A percentile compares a stretch with the other conserved stretches of the same genome.
phyloP scores from a whole-genome alignment of 30 jellyfish, hydroid and myxozoan species.

The Morbakka virulenta region DNA sequence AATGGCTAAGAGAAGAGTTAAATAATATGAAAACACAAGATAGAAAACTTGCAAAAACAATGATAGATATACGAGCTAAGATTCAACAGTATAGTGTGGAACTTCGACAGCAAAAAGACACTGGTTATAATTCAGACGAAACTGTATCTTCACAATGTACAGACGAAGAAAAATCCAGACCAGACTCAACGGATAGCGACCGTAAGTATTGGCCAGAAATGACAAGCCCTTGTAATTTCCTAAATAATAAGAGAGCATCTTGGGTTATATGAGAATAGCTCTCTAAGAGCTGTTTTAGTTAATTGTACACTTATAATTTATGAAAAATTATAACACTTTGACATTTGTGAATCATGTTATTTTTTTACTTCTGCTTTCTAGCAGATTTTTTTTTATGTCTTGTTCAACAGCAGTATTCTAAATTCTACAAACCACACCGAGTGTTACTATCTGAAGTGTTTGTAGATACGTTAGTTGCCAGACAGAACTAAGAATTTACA shows the following conservation, averaged over 20 bases:
- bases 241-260: conserved; percentile 5
- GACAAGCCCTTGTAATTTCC: background rate
- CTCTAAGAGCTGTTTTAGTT: background rate
- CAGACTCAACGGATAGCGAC: background rate
- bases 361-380: too few species aligned
- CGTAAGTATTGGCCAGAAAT: background rate
- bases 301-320: background rate
- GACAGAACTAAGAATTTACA: too few species aligned
- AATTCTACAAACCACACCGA: too few species aligned
- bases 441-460: too few species aligned
- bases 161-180: background rate
- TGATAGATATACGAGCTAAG: conserved; percentile 67
- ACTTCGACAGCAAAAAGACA: conserved; percentile 33
- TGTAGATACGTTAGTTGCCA: too few species aligned
- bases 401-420: too few species aligned
- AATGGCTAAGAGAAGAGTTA: conserved; percentile 64
- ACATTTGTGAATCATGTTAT: too few species aligned
- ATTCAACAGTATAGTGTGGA: conserved; percentile 58
- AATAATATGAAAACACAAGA: conserved; percentile 69
- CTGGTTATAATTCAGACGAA: conserved; percentile 66
- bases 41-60: conserved; percentile 64
- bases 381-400: too few species aligned
- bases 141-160: conserved; percentile 12
- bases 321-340: too few species aligned
- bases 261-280: background rate